A percentile compares a stretch with the other conserved stretches of the same genome.
These are phyloP conservation scores for Mechanitis messenoides DNA, from an alignment of 2,888 invertebrate genomes.

Conservation along the genomic window DNA sequence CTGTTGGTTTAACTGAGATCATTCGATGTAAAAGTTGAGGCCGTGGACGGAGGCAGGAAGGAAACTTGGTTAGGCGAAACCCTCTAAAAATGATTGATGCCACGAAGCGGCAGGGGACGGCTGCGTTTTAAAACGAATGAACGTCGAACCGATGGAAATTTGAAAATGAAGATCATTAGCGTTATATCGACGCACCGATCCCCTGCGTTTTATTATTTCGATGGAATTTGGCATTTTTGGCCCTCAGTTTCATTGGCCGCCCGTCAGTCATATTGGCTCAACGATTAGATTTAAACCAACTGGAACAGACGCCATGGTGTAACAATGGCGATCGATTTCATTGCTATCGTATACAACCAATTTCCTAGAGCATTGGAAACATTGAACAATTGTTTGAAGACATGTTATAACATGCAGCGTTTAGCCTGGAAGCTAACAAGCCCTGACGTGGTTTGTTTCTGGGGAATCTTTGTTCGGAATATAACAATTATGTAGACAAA, in stretches of 20 bases:
- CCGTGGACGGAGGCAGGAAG: constrained; percentile 65
- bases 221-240: constrained; percentile 48
- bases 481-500: constrained; percentile 70
- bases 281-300: constrained; percentile 27
- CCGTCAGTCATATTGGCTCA: constrained; percentile 44
- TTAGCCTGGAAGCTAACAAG: constrained; percentile 65
- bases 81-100: constrained; percentile 78
- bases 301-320: constrained; percentile 16
- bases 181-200: constrained; percentile 51
- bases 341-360: constrained; percentile 56
- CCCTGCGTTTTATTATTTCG: constrained; percentile 59
- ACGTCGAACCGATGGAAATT: constrained; percentile 68
- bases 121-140: constrained; percentile 72
- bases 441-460: constrained; percentile 63
- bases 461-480: constrained; percentile 62
- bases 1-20: constrained; percentile 74
- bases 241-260: constrained; percentile 44
- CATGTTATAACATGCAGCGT: constrained; percentile 68
- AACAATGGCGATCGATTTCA: constrained; percentile 51
- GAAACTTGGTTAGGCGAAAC: constrained; percentile 76
- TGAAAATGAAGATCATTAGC: constrained; percentile 73
- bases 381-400: constrained; percentile 67
- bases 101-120: constrained; percentile 51
- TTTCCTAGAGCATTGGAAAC: constrained; percentile 69
- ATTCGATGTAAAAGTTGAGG: constrained; percentile 71